Base-by-base conservation (phyloP, 1,140 invertebrate species). In the Stegodyphus mimosarum region DNA sequence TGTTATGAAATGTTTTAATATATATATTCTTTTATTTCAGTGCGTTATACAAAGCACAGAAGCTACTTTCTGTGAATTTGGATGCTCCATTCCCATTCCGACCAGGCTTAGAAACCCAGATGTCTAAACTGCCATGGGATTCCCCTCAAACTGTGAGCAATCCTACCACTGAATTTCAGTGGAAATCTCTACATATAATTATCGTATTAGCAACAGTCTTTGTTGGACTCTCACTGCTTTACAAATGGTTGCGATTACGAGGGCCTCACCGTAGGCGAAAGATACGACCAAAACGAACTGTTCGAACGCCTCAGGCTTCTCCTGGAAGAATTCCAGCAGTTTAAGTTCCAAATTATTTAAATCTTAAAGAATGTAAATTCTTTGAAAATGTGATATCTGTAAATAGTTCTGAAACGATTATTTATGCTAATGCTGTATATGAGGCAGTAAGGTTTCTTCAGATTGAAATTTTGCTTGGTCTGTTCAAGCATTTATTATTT, bases 41-140 rank as follows among this genome's bases (percentile, higher is more conserved):
- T 75, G 94, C 94, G 90, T 91, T 95, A 72, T 95, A 94, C 89
- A 94, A 95, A 88, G 92, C 93, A 5, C 94, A 95, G 88, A 94
- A 94, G 89, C 88, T 95, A 48, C 89, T 95, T 0, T 94, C 94
- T 0, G 88, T 95, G 11, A 89, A 87, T 64, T 78, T 91, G 53
- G 90, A 91, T 63, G 87, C 88, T 9, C 74, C 83, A 9, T 64
- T 88, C 52, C 55, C 87, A 17, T 79, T 87, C 63, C 63, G 63
- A 53, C 86, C 86, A 15, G 85, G 78, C 10, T 71, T 63, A n/a
- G 74, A 77, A 15, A 53, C 70, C 7, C 86, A 70, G 10, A 67
- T 77, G 18, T 69, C 71, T 11, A 67, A 60, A 18, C 74, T 78
- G 50, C 86, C 86, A 0, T 87, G 86, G 86, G 86, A 87, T 48